A percentile compares a stretch with the other conserved stretches of the same genome.
Conservation (phyloP, 2,113 vertebrate genomes). For the Salvator merianae region DNA sequence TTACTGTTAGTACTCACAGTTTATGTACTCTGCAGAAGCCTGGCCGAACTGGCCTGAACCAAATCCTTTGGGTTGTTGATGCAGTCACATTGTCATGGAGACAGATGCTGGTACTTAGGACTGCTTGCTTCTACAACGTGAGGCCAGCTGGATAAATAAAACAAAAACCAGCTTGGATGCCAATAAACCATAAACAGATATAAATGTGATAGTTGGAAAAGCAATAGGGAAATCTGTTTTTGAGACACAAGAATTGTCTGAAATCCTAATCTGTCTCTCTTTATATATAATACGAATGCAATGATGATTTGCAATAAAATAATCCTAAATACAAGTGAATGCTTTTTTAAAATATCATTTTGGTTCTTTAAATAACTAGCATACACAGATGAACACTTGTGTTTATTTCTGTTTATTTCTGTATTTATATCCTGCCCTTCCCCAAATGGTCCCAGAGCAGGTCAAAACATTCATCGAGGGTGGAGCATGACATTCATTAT, state of each 20-base stretch:
- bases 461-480: no score
- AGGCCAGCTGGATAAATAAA: conserved; percentile 23
- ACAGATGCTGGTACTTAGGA: conserved; percentile 54
- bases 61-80: conserved; percentile 48
- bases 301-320: background rate
- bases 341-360: no score
- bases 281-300: background rate
- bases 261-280: background rate
- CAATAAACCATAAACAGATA: background rate
- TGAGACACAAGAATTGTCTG: rapidly evolving
- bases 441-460: no score
- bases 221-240: background rate
- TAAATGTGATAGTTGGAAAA: background rate
- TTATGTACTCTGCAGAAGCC: conserved; percentile 64
- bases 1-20: conserved; percentile 68
- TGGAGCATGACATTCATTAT: no score
- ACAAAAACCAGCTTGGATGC: background rate
- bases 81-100: conserved; percentile 65
- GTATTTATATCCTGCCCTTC: no score
- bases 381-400: background rate
- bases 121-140: conserved; percentile 1
- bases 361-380: background rate
- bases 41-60: conserved; percentile 64
- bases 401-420: no score
- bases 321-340: no score